Percentiles rank a stretch among this genome's conserved stretches.
These are phyloP conservation scores for Heterotis niloticus DNA, from an alignment of 2,113 vertebrate species.

Conservation along the genomic window DNA sequence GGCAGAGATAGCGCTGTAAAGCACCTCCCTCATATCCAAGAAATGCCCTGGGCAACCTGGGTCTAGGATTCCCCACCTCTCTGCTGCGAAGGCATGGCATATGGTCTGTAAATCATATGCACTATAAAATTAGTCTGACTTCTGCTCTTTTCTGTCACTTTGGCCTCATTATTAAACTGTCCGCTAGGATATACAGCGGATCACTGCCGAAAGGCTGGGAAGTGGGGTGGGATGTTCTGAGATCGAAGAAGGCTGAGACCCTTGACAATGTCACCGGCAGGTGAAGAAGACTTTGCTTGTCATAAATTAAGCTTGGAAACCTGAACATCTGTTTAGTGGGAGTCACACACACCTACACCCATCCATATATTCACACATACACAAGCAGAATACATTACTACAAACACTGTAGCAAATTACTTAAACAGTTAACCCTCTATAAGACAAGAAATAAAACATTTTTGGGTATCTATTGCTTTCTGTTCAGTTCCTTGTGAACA, in stretches of 20 bases:
- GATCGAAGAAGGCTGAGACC: constrained; percentile 36
- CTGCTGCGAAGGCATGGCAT: too few species aligned
- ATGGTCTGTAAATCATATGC: too few species aligned
- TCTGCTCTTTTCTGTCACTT: constrained; percentile 27
- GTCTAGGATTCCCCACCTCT: too few species aligned
- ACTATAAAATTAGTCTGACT: constrained; percentile 10
- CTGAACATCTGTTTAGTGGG: constrained; percentile 31
- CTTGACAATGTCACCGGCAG: constrained; percentile 35
- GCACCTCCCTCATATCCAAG: too few species aligned
- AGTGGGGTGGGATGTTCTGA: background rate
- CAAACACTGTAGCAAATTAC: background rate
- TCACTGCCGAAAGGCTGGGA: background rate
- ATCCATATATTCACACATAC: constrained; percentile 27
- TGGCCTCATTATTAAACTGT: constrained; percentile 28
- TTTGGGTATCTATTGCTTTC: background rate
- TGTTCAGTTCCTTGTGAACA: background rate
- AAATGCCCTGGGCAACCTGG: too few species aligned
- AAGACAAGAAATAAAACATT: background rate
- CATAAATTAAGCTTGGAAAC: constrained; percentile 37
- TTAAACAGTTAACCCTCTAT: background rate
- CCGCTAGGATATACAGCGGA: constrained; percentile 17
- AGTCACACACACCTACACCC: constrained; percentile 24
- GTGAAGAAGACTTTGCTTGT: constrained; percentile 41
- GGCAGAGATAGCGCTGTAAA: too few species aligned
- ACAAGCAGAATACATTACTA: background rate